Conservation (phyloP, 2,113 vertebrate species). For the Cyanistes caeruleus region DNA sequence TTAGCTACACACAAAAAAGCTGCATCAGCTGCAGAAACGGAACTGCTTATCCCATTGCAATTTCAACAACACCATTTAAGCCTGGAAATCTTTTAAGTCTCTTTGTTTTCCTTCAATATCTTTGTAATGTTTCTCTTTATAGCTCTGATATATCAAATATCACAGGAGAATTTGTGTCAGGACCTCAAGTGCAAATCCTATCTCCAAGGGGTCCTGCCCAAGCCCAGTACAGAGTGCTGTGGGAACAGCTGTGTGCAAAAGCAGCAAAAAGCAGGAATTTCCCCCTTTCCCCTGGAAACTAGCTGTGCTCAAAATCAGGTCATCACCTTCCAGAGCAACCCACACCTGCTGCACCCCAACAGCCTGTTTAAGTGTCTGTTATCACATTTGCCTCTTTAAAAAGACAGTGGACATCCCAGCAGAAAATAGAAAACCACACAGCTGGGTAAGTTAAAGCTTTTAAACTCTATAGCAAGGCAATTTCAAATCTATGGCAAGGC, state of each 20-base stretch:
- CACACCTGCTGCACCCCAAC: neutral
- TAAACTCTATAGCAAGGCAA: neutral
- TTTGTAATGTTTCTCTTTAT: neutral
- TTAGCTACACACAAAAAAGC: neutral
- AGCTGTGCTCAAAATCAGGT: neutral
- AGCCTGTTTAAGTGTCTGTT: neutral
- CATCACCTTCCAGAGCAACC: neutral
- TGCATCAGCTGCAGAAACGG: neutral
- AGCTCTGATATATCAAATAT: neutral
- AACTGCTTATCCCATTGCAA: neutral
- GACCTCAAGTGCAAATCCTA: accelerated
- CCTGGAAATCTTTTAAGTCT: neutral
- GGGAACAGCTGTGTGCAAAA: accelerated
- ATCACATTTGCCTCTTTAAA: neutral
- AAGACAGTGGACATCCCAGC: neutral
- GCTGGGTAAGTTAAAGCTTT: neutral
- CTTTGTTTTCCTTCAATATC: neutral
- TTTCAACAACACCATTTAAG: neutral
- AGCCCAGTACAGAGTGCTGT: neutral
- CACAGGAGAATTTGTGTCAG: neutral
- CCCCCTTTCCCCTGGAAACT: neutral
- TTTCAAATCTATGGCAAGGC: neutral
- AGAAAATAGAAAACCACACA: neutral
- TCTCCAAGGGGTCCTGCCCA: neutral
- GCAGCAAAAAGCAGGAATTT: neutral